Evolutionary conservation across 2,888 invertebrate genomes (phyloP).

Genomic region (Lasioglossum malachurum): DNA sequence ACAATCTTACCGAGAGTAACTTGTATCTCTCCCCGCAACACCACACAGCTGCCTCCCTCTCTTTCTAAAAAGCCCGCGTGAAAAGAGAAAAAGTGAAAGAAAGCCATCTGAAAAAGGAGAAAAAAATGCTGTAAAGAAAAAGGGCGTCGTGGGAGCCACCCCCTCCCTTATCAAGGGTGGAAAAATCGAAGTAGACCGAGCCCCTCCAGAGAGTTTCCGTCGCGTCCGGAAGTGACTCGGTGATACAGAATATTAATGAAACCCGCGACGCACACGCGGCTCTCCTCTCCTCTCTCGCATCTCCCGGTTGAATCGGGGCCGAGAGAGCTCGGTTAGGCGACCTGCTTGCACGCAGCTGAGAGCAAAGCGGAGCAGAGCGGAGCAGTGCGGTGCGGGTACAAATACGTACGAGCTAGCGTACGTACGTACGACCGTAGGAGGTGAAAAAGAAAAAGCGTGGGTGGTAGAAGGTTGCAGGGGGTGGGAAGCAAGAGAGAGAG

Average conservation of each 20-base stretch:
- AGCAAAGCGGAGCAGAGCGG: not conserved
- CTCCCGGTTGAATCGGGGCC: conserved; percentile 42
- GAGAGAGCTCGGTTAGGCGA: conserved; percentile 19
- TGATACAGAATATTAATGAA: conserved; percentile 68
- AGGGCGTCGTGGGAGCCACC: not conserved
- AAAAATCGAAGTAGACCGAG: conserved; percentile 40
- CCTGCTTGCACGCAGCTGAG: conserved; percentile 24
- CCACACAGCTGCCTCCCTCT: not conserved
- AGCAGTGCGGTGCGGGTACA: not conserved
- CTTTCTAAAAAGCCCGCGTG: not conserved
- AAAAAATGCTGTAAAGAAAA: not conserved
- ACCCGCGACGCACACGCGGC: conserved; percentile 49
- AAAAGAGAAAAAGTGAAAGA: not conserved
- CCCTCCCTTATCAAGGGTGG: not conserved
- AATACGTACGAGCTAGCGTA: conserved; percentile 14
- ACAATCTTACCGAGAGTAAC: not conserved
- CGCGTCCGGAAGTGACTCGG: conserved; percentile 64
- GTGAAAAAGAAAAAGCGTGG: conserved; percentile 7
- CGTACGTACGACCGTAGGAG: not conserved
- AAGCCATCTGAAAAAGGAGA: not conserved
- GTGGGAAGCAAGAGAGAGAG: not conserved
- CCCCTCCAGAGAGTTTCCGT: not conserved
- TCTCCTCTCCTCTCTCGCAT: not conserved
- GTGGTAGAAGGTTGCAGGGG: not conserved
- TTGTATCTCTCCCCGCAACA: not conserved